Conservation (phyloP, 2,113 vertebrate species). For the Trichechus manatus region DNA sequence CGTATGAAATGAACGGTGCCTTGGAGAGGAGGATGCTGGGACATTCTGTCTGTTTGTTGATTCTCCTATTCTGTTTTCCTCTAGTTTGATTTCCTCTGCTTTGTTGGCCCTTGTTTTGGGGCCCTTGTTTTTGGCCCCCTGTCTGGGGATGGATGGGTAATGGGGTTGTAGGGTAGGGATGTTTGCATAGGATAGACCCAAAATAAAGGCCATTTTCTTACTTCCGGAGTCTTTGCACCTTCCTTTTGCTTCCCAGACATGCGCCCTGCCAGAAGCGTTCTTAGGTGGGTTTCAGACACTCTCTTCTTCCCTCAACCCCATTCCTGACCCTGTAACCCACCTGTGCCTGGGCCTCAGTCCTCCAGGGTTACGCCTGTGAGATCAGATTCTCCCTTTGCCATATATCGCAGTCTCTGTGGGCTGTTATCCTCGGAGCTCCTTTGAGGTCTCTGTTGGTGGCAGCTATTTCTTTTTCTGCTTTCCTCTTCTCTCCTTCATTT, state of each 20-base stretch:
- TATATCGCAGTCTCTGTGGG: fast-evolving
- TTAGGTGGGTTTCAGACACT: neutral
- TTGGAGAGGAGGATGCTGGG: neutral
- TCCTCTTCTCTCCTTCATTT: neutral
- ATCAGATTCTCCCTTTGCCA: neutral
- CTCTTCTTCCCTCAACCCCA: neutral
- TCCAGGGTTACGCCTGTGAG: neutral
- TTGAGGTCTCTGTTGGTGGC: neutral
- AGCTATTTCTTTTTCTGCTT: neutral
- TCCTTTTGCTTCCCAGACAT: neutral
- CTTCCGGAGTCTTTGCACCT: neutral
- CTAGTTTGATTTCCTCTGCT: neutral
- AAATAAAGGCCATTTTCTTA: neutral
- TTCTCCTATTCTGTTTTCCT: neutral
- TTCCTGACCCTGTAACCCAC: neutral
- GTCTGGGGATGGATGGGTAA: neutral
- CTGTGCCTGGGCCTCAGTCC: neutral
- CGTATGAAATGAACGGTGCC: neutral
- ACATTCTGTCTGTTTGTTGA: neutral
- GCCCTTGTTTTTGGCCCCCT: neutral
- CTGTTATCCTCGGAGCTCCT: neutral
- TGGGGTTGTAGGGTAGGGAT: neutral
- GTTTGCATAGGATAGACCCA: neutral
- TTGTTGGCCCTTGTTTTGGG: neutral
- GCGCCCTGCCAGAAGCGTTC: neutral